These are phyloP conservation scores for Pardalotus punctatus DNA, from an alignment of 2,113 vertebrate genomes.

Conservation along the genomic window DNA sequence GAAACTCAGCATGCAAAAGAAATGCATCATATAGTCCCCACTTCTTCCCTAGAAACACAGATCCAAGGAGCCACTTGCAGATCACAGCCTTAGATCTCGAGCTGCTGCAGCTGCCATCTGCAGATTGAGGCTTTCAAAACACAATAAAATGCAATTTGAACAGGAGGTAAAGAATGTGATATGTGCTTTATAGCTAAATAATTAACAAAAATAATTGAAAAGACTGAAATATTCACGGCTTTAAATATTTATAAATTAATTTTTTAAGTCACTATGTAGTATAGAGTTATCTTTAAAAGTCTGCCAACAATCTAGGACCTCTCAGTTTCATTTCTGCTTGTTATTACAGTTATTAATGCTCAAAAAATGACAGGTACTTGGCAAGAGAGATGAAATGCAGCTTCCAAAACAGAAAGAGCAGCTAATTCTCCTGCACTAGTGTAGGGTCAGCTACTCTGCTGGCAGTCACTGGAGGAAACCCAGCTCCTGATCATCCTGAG, in stretches of 20 bases:
- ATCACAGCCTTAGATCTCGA: background rate
- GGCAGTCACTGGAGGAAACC: background rate
- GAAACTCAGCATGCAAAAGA: background rate
- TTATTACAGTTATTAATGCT: constrained; percentile 41
- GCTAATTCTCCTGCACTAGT: background rate
- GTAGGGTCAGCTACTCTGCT: background rate
- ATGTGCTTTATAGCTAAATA: constrained; percentile 23
- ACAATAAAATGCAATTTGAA: background rate
- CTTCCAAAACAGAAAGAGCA: background rate
- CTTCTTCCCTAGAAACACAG: background rate
- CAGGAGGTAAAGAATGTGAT: background rate
- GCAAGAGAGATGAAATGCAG: background rate
- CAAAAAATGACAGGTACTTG: constrained; percentile 3
- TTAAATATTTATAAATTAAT: constrained; percentile 61
- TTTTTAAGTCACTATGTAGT: background rate
- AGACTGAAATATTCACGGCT: constrained; percentile 17
- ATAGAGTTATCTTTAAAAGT: constrained; percentile 17
- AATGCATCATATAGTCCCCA: background rate
- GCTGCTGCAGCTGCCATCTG: background rate
- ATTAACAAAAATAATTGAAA: constrained; percentile 44
- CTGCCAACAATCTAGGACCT: background rate
- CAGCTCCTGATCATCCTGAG: background rate
- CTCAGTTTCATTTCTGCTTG: constrained; percentile 3
- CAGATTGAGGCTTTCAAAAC: background rate
- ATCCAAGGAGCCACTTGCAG: background rate